Evolutionary conservation across 2,888 invertebrate species (phyloP).

Genomic region (Endomychus coccineus): DNA sequence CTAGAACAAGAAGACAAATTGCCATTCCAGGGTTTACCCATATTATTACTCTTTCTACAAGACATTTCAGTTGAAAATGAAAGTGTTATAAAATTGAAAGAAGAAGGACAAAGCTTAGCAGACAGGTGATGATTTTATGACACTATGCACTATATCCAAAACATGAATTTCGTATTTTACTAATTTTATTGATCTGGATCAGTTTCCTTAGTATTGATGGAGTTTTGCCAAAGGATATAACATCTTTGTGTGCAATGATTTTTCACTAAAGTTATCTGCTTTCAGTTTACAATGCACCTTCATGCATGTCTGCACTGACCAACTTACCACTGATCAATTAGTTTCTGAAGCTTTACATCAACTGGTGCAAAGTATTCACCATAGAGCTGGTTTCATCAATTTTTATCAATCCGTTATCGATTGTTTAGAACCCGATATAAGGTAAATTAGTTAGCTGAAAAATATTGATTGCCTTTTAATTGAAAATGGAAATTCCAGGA

Average conservation of each 20-base stretch:
- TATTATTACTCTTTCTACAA: conserved; percentile 85
- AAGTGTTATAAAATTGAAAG: conserved; percentile 75
- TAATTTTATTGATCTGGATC: no score
- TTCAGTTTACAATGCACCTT: conserved; percentile 76
- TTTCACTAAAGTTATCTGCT: background rate
- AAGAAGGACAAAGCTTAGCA: conserved; percentile 84
- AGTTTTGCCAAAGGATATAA: no score
- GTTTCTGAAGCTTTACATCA: conserved; percentile 68
- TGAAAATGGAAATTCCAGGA: conserved; percentile 48
- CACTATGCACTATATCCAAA: no score
- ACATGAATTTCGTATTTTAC: no score
- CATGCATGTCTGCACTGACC: conserved; percentile 67
- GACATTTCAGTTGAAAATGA: conserved; percentile 77
- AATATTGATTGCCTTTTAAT: conserved; percentile 3
- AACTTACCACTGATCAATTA: conserved; percentile 56
- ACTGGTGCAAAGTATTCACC: conserved; percentile 68
- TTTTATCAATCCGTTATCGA: conserved; percentile 69
- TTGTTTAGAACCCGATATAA: conserved; percentile 75
- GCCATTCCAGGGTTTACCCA: conserved; percentile 78
- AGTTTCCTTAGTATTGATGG: no score
- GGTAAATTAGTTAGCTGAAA: conserved; percentile 44
- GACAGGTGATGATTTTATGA: conserved; percentile 60
- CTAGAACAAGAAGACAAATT: conserved; percentile 83
- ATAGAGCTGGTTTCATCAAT: conserved; percentile 67
- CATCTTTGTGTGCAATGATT: no score